Base-by-base conservation (phyloP, 1,140 invertebrate genomes). In the Anagrus nilaparvatae region DNA sequence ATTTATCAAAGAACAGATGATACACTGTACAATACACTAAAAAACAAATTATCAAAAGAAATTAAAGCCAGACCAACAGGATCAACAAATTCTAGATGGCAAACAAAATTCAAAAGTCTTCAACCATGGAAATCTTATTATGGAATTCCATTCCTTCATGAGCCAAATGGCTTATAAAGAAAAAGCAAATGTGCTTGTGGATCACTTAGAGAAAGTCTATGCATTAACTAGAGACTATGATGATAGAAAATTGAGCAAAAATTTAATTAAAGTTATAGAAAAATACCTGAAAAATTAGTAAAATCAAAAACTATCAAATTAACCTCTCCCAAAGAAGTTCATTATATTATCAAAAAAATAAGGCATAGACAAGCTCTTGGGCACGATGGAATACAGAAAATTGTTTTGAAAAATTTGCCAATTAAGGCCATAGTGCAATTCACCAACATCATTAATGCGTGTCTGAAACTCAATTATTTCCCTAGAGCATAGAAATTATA, bases 401-500 rank as follows among this genome's bases (percentile, higher is more conserved):
- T 56, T 28, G 20, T 55, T 3, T 20, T 67, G 0, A 64, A 61
- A 50, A 51, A 61, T 10, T 29, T 67, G 4, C 45, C 52, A n/a
- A 47, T 36, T 8, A 60, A 56, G 46, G 48, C 49, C 8, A 27
- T 54, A 16, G 49, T 55, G 0, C 51, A 58, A 40, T 20, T 63
- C n/a, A 52, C 40, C 2, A 36, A 57, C 20, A 55, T 62, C 1
- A 47, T 51, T n/a, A 63, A 63, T 34, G 47, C 37, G 6, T 44
- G 44, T 12, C 17, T 65, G 0, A 52, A 40, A 42, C 20, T 56
- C 1, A 21, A 30, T 5, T 56, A 65, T 29, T 65, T 63, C 35
- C 54, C 61, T 1, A 4, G 10, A 0, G 1, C 6, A 1, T 66
- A 58, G 60, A 69, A 69, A 54, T 35, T 3, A 46, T 67, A 5